phyloP scores from a whole-genome alignment of 2,888 invertebrate genomes.

The Tipula helvola region DNA sequence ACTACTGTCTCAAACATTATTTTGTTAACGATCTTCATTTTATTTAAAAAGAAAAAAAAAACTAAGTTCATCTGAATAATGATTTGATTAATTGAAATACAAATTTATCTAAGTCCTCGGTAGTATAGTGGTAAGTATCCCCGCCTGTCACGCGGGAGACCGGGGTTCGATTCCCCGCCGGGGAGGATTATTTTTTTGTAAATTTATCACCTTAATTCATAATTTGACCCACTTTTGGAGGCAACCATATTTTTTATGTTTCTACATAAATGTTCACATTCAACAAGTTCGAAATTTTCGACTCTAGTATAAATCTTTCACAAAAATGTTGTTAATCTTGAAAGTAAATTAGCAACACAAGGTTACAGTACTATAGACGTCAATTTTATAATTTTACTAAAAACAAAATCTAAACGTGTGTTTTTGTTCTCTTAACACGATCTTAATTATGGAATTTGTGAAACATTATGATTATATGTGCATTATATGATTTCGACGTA shows the following conservation, averaged over 20 bases:
- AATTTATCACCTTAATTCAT: too few species aligned
- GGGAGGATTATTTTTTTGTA: neutral
- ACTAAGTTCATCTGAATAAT: too few species aligned
- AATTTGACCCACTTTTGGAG: too few species aligned
- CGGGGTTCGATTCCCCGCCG: slow-evolving; percentile 13
- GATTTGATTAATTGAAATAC: neutral
- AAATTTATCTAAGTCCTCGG: neutral
- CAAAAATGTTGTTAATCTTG: neutral
- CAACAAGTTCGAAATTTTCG: too few species aligned
- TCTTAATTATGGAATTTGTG: neutral
- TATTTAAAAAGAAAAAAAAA: too few species aligned
- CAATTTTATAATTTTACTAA: neutral
- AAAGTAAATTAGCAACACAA: neutral
- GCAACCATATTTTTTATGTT: too few species aligned
- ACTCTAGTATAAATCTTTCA: too few species aligned
- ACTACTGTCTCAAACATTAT: too few species aligned
- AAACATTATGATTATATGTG: neutral
- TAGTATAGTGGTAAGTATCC: slow-evolving; percentile 13
- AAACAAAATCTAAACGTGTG: neutral
- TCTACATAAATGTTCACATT: too few species aligned
- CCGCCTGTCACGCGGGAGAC: slow-evolving; percentile 13
- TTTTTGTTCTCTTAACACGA: neutral
- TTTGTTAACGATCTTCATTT: too few species aligned
- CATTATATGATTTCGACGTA: neutral
- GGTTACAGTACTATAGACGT: too few species aligned